A percentile compares a stretch with the other conserved stretches of the same genome.
These are phyloP conservation scores for Rutpela maculata DNA, from an alignment of 2,888 invertebrate genomes.

Conservation along the genomic window DNA sequence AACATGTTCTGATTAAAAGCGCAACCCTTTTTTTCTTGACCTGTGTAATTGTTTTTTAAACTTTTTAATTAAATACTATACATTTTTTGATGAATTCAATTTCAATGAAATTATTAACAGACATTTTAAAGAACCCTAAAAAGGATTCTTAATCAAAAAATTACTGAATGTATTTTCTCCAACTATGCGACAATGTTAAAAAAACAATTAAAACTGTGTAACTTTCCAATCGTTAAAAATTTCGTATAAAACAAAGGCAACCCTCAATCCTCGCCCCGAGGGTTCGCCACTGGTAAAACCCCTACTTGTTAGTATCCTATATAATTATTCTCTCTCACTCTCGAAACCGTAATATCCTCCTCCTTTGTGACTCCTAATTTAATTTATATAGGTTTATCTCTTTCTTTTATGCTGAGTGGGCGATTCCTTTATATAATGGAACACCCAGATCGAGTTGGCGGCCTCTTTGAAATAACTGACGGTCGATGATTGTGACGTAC, in stretches of 20 bases:
- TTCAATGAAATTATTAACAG: too few relatives aligned
- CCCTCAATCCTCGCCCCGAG: neutral
- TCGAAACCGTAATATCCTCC: slow-evolving; percentile 35
- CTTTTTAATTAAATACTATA: too few relatives aligned
- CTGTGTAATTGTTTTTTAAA: too few relatives aligned
- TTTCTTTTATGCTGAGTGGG: slow-evolving; percentile 64
- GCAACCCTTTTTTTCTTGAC: too few relatives aligned
- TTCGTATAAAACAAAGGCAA: neutral
- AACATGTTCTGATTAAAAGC: too few relatives aligned
- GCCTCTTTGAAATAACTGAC: slow-evolving; percentile 71
- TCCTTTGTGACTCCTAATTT: slow-evolving; percentile 51
- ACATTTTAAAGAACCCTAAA: neutral
- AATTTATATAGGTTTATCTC: slow-evolving; percentile 52
- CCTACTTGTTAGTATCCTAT: slow-evolving; percentile 69
- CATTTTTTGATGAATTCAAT: too few relatives aligned
- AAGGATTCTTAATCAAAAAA: neutral
- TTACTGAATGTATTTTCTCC: too few relatives aligned
- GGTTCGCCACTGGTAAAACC: slow-evolving; percentile 55
- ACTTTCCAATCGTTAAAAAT: neutral
- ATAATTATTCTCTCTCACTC: slow-evolving; percentile 65
- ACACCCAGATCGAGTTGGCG: slow-evolving; percentile 73
- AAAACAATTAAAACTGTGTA: too few relatives aligned
- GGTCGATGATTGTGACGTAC: slow-evolving; percentile 66
- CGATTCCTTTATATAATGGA: slow-evolving; percentile 71
- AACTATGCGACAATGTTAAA: too few relatives aligned